These are phyloP conservation scores for Callosobruchus maculatus DNA, from an alignment of 2,888 invertebrate genomes.

Conservation along the genomic window DNA sequence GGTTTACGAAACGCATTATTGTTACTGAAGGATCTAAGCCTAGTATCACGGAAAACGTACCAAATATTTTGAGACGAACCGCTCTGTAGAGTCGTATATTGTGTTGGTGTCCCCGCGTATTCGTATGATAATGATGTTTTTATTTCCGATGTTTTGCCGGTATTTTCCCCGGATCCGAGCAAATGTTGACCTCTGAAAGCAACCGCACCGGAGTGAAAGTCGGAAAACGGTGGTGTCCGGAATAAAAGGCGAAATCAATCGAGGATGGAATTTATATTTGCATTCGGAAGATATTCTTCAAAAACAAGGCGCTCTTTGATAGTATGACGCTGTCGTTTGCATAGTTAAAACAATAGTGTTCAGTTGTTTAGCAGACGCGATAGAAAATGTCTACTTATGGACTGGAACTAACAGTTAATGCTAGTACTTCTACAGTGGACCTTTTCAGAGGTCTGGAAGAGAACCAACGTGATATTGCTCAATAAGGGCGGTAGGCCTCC, in stretches of 20 bases:
- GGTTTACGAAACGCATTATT: no score
- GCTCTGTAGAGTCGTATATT: background rate
- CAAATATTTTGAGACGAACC: background rate
- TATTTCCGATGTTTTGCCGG: background rate
- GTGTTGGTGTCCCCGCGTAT: background rate
- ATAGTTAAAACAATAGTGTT: no score
- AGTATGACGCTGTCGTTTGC: no score
- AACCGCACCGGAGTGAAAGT: background rate
- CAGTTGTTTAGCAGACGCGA: no score
- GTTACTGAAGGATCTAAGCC: no score
- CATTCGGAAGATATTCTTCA: background rate
- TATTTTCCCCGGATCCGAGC: background rate
- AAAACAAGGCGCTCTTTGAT: background rate
- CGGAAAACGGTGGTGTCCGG: background rate
- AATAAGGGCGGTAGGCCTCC: no score
- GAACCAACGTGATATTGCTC: no score
- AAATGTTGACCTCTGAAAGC: background rate
- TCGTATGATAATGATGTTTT: slow-evolving; percentile 6
- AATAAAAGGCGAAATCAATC: background rate
- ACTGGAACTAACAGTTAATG: no score
- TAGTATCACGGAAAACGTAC: no score
- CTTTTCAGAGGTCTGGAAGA: no score
- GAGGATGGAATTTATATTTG: background rate
- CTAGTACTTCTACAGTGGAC: no score
- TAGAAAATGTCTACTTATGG: no score